These are phyloP conservation scores for Spodoptera exigua DNA, from an alignment of 2,888 invertebrate genomes.

Conservation along the genomic window DNA sequence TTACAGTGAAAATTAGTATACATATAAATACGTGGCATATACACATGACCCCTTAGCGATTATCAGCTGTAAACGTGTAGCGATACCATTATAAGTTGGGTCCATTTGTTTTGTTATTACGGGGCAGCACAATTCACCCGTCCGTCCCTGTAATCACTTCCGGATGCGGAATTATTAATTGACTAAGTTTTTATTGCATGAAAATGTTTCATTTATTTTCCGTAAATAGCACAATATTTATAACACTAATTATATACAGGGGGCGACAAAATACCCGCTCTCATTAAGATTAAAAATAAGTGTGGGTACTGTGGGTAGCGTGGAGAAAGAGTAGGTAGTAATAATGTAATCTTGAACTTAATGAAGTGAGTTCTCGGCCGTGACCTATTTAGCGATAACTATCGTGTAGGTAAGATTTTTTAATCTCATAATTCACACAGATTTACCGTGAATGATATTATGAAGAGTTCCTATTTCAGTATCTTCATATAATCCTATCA, in stretches of 20 bases:
- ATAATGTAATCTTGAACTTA: constrained; percentile 37
- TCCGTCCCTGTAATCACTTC: too few relatives aligned
- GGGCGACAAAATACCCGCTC: constrained; percentile 30
- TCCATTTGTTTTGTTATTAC: too few relatives aligned
- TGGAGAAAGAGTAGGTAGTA: too few relatives aligned
- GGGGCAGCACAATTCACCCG: too few relatives aligned
- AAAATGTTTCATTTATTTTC: constrained; percentile 1
- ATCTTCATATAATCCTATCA: too few relatives aligned
- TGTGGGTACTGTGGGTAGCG: neutral
- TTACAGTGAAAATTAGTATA: too few relatives aligned
- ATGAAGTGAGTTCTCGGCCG: constrained; percentile 33
- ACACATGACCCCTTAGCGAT: too few relatives aligned
- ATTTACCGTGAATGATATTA: too few relatives aligned
- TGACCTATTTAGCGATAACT: constrained; percentile 7
- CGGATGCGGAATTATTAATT: neutral
- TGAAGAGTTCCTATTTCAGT: too few relatives aligned
- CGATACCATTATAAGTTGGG: too few relatives aligned
- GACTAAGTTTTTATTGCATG: neutral
- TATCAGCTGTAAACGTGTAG: too few relatives aligned
- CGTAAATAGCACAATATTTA: constrained; percentile 28
- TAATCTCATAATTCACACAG: constrained; percentile 14
- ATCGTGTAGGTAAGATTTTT: constrained; percentile 15
- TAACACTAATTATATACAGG: constrained; percentile 16
- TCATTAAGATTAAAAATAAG: constrained; percentile 44
- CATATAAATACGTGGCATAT: too few relatives aligned